Evolutionary conservation across 2,888 invertebrate species (phyloP), one percentile per base, ranked within the genome.

Genomic region (Notocelia uddmanniana): DNA sequence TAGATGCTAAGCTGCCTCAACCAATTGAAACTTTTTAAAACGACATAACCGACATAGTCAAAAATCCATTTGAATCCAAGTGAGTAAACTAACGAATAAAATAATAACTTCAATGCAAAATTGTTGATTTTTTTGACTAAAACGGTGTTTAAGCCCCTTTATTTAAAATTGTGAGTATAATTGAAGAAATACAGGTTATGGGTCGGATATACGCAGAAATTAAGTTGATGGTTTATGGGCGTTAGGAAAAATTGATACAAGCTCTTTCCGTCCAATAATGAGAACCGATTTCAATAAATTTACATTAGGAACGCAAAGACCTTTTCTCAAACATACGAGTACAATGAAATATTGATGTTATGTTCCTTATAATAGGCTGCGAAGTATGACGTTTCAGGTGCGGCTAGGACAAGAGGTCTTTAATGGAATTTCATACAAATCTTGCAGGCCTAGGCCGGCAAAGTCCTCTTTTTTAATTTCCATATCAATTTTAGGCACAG

Each of bases 241-340:
- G 55, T n/a, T 55, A 55, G 55, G 55, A 55, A 55, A 55, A 55
- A 55, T 55, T 55, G n/a, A n/a, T 26, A 55, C 55, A 55, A 26
- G 55, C 26, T 0, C 55, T 55, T 26, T 26, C 55, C 55, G 55
- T 15, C 23, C 21, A 15, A 21, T 26, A 55, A 9, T 26, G 26
- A 23, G 55, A 55, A 55, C 9, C 23, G n/a, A 26, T 55, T 26
- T n/a, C 18, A 18, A 50, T 50, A 48, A 48, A 48, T 19, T 48
- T 50, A 18, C 50, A 50, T 50, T 50, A 50, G 3, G 11, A n/a
- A n/a, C n/a, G 8, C n/a, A 45, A 45, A 41, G 26, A 26, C 2
- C 26, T 26, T 26, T 26, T 2, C n/a, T n/a, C n/a, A n/a, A n/a
- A n/a, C n/a, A n/a, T n/a, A n/a, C n/a, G n/a, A n/a, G n/a, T n/a